These are phyloP conservation scores for Alosa sapidissima DNA, from an alignment of 2,797 vertebrate species.

Conservation along the genomic window DNA sequence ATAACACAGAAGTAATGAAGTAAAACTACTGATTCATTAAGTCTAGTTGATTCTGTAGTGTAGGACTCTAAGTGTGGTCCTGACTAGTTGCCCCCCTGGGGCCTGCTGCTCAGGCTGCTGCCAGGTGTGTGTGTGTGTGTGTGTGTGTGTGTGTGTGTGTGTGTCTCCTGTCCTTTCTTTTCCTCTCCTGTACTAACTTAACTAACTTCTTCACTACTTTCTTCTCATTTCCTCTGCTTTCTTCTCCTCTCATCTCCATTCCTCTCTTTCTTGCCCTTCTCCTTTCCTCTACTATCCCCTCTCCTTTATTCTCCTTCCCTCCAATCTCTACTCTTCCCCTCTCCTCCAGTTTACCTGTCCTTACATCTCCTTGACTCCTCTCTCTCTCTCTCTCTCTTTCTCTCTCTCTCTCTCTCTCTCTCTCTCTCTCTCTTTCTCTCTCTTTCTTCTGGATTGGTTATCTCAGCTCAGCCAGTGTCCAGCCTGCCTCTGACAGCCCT, in stretches of 20 bases:
- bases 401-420: background rate
- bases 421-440: background rate
- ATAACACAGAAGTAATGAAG: no score
- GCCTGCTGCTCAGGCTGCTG: no score
- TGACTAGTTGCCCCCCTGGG: no score
- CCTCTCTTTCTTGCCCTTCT: background rate
- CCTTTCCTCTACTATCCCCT: background rate
- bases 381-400: background rate
- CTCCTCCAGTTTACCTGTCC: no score
- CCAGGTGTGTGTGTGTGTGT: no score
- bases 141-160: no score
- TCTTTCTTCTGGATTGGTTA: constrained; percentile 25
- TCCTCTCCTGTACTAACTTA: background rate
- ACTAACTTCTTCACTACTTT: background rate
- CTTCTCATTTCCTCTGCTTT: background rate
- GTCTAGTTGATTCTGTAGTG: no score
- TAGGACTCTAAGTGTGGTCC: no score
- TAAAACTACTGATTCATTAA: no score
- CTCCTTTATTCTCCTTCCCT: background rate
- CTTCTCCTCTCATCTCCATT: background rate
- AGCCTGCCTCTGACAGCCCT: background rate
- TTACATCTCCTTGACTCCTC: background rate
- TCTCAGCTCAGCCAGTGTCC: constrained; percentile 23
- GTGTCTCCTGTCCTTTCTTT: background rate
- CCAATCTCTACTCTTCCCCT: background rate